Base-by-base conservation (phyloP, 2,888 invertebrate species). In the Habrosyne pyritoides region DNA sequence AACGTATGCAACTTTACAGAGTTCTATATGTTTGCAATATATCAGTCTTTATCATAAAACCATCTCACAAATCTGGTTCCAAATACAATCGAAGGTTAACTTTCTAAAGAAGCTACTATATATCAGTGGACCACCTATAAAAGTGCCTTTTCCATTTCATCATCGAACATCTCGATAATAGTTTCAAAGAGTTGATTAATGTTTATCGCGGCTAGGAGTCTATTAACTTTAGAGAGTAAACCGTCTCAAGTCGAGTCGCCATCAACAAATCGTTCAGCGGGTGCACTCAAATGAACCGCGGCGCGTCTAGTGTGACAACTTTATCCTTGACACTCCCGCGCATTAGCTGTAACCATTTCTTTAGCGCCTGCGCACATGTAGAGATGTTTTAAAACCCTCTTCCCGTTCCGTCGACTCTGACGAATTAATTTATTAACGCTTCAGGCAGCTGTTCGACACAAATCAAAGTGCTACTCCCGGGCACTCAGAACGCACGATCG, bases 351-450 rank as follows among this genome's bases (percentile, higher is more conserved):
- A 64, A 77, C 79, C 18, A 77, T 80, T 84, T 84, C 83, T 81
- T 81, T 77, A 84, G 84, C 86, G 85, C 84, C 84, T 81, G 83
- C 75, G 71, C 84, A 85, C 83, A 83, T 86, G 83, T 75, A 77
- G 63, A 69, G 67, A 76, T 81, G 76, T 77, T 86, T 80, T 81
- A 84, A 89, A 87, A 78, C 85, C 83, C 84, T 85, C 88, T 86
- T 89, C 86, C 86, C 87, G 84, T 84, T 73, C 79, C 79, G 78
- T 79, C 82, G 79, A 81, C 89, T 88, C 87, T 91, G 89, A 92
- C 90, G 91, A 91, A 92, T 92, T 91, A 91, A 91, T 90, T 89
- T 91, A 91, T 92, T 91, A 92, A 90, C 89, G 89, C 85, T 84
- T 73, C 73, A 71, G 83, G 80, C 91, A 92, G 92, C 92, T 92